A percentile compares a stretch with the other conserved stretches of the same genome.
phyloP scores from a whole-genome alignment of 2,888 invertebrate genomes.

The Drosophila histrio region DNA sequence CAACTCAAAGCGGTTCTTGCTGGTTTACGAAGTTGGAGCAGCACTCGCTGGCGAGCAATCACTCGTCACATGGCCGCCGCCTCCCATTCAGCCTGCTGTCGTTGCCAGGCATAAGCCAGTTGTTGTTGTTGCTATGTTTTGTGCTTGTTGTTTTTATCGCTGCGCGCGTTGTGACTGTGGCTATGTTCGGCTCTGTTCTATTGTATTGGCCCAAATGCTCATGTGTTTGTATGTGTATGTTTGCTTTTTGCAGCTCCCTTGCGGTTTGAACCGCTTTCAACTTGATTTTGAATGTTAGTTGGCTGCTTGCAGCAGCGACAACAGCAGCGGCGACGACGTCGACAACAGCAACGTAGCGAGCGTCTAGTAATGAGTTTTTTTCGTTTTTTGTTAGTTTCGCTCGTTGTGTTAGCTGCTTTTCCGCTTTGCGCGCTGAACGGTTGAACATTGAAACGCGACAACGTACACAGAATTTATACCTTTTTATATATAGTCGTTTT shows the following conservation, averaged over 20 bases:
- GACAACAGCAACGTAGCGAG: conserved; percentile 6
- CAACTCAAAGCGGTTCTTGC: conserved; percentile 35
- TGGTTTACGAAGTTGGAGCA: conserved; percentile 34
- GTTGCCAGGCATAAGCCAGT: conserved; percentile 26
- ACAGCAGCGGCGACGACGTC: conserved; percentile 2
- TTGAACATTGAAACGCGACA: conserved; percentile 20
- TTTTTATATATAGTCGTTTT: background rate
- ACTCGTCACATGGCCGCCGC: conserved; percentile 48
- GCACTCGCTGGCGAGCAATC: conserved; percentile 30
- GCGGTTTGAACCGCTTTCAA: conserved; percentile 74
- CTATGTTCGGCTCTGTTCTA: conserved; percentile 4
- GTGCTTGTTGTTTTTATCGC: conserved; percentile 25
- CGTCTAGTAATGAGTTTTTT: conserved; percentile 34
- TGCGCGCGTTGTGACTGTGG: conserved; percentile 3
- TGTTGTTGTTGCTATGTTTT: conserved; percentile 26
- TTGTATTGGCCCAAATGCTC: conserved; percentile 48
- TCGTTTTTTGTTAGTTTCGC: conserved; percentile 20
- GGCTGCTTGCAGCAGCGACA: conserved; percentile 17
- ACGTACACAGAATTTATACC: background rate
- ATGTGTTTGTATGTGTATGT: conserved; percentile 2
- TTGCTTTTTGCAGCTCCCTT: conserved; percentile 46
- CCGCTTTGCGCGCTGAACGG: conserved; percentile 31
- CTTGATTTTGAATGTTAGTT: conserved; percentile 62
- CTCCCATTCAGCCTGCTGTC: conserved; percentile 16
- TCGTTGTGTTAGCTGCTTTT: conserved; percentile 42